Conservation (phyloP, 2,797 vertebrate genomes). For the Tachyglossus aculeatus region DNA sequence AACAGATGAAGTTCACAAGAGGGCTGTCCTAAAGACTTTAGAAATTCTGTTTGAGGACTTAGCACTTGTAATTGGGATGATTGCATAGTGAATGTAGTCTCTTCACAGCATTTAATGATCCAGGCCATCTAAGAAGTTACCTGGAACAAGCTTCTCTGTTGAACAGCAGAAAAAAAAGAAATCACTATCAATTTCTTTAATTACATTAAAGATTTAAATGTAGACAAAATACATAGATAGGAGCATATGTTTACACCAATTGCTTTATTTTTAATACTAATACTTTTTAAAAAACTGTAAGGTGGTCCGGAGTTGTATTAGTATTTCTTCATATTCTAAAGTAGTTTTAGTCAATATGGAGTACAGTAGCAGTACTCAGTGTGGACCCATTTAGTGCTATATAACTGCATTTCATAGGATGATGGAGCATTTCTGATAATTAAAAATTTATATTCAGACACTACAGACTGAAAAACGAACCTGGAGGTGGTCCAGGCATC, state of each 20-base stretch:
- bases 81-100: neutral
- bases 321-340: neutral
- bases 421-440: neutral
- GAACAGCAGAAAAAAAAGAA: neutral
- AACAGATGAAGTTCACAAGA: neutral
- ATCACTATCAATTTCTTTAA: neutral
- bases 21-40: neutral
- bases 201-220: conserved; percentile 2
- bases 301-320: conserved; percentile 22
- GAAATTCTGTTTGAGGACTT: neutral
- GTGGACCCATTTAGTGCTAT: neutral
- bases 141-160: neutral
- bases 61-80: neutral
- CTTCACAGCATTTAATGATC: neutral
- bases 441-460: neutral
- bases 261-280: conserved; percentile 41
- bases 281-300: conserved; percentile 34
- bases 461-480: neutral
- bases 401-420: neutral
- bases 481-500: neutral
- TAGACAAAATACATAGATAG: neutral
- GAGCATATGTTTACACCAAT: conserved; percentile 28
- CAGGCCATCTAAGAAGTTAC: neutral
- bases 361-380: neutral
- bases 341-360: neutral